Evolutionary conservation across 2,113 vertebrate genomes (phyloP).

Genomic region (Hyaena hyaena): DNA sequence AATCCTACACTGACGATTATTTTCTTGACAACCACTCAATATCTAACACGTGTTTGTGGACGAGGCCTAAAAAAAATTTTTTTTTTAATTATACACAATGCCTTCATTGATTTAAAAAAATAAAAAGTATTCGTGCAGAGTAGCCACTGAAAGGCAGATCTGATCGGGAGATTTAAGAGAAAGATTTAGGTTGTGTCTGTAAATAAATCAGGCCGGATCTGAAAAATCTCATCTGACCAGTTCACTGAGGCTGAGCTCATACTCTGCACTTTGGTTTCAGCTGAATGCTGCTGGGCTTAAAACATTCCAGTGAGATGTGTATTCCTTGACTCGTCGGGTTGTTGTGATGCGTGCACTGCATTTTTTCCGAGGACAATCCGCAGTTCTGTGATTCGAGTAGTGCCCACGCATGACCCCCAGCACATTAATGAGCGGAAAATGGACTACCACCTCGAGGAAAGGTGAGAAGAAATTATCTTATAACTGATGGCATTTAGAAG

Average conservation of each 20-base stretch:
- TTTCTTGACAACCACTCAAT: not conserved
- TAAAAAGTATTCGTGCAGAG: conserved; percentile 32
- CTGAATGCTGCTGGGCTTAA: not conserved
- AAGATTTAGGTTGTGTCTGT: not conserved
- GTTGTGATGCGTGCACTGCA: not conserved
- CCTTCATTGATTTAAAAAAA: not conserved
- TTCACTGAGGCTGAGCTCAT: not conserved
- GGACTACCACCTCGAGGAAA: not conserved
- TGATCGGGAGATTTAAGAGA: not conserved
- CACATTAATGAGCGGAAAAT: conserved; percentile 28
- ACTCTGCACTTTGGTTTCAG: not conserved
- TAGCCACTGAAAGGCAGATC: not conserved
- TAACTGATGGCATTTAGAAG: conserved; percentile 39
- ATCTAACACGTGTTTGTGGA: not conserved
- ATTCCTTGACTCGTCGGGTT: not conserved
- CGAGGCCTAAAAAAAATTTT: not conserved
- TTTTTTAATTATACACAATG: not conserved
- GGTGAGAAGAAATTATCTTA: conserved; percentile 48
- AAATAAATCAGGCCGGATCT: not conserved
- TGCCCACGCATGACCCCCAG: not conserved
- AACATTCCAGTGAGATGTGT: not conserved
- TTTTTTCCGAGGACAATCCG: conserved; percentile 38
- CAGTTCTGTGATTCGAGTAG: not conserved
- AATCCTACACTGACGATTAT: conserved; percentile 9
- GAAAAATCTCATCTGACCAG: not conserved